These are phyloP conservation scores for Microplitis mediator DNA, from an alignment of 1,140 invertebrate genomes.

Conservation along the genomic window DNA sequence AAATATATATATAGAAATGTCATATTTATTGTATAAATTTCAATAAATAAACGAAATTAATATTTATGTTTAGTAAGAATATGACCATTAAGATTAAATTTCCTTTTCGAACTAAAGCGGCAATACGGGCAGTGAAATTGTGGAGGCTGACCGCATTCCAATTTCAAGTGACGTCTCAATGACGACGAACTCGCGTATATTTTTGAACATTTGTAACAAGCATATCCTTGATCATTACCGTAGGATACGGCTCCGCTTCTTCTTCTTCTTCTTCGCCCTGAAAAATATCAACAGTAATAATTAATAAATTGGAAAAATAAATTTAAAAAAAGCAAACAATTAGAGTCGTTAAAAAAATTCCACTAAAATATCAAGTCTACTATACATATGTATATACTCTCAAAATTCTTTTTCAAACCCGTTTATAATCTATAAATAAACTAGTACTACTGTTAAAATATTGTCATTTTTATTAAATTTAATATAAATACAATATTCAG, in stretches of 20 bases:
- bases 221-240: constrained; percentile 21
- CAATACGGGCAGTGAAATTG: constrained; percentile 72
- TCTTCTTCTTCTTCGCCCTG: not conserved
- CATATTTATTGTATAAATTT: no score
- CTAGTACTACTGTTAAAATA: no score
- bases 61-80: constrained; percentile 34
- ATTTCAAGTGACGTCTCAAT: constrained; percentile 65
- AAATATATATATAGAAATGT: no score
- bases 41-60: not conserved
- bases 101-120: constrained; percentile 61
- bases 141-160: constrained; percentile 72
- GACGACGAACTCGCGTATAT: constrained; percentile 50
- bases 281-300: not conserved
- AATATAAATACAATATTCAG: no score
- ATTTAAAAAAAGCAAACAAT: no score
- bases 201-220: constrained; percentile 46
- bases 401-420: no score
- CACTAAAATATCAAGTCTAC: no score
- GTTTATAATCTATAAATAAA: no score
- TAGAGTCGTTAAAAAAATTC: no score
- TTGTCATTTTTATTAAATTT: no score
- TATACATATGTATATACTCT: no score
- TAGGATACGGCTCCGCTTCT: not conserved
- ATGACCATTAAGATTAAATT: constrained; percentile 54
- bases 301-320: constrained; percentile 26